These are phyloP conservation scores for Tolypeutes matacus DNA, from an alignment of 2,797 vertebrate species.

Conservation along the genomic window DNA sequence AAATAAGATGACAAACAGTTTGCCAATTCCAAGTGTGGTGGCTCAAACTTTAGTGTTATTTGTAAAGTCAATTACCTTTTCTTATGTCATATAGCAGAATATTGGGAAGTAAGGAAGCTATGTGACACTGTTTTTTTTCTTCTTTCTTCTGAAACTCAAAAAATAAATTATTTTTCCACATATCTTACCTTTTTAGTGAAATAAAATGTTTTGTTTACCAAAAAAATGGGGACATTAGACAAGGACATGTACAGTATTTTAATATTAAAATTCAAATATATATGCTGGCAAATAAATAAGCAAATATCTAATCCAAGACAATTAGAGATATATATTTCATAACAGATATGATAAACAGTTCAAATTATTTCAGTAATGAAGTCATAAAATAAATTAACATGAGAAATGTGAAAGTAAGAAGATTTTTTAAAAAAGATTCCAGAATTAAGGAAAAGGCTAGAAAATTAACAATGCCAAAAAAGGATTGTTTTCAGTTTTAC, in stretches of 20 bases:
- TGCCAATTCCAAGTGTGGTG: neutral
- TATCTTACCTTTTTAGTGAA: neutral
- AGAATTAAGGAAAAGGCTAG: neutral
- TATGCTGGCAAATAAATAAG: neutral
- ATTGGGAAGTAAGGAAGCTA: neutral
- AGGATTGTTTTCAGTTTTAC: slow-evolving; percentile 48
- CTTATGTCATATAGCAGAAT: neutral
- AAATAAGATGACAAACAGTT: neutral
- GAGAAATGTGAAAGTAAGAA: neutral
- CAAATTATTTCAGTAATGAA: slow-evolving; percentile 15
- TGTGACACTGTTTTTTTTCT: neutral
- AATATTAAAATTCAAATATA: slow-evolving; percentile 5
- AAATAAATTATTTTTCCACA: neutral
- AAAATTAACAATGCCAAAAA: slow-evolving; percentile 18
- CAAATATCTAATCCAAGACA: neutral
- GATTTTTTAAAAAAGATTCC: neutral
- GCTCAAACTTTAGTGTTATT: neutral
- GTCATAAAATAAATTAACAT: neutral
- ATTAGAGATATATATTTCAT: neutral
- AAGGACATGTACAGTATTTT: neutral
- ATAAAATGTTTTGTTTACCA: neutral
- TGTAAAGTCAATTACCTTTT: neutral
- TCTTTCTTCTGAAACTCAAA: neutral
- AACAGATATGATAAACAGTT: neutral
- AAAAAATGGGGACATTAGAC: neutral